phyloP scores from a whole-genome alignment of 1,140 invertebrate genomes.

The Neodiprion pinetum region DNA sequence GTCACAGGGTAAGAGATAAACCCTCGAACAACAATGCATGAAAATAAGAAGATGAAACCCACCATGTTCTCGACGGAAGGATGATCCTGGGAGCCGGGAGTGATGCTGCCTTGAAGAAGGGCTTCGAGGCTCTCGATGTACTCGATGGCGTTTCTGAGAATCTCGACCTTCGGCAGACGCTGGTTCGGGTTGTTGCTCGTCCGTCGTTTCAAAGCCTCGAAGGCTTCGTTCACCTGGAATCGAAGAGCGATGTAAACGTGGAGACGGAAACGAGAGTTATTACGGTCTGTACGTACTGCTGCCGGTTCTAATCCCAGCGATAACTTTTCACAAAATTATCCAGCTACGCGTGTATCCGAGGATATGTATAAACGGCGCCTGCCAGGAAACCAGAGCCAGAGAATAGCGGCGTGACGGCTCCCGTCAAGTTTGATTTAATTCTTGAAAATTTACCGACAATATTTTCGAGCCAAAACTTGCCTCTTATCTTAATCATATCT shows the following conservation, averaged over 20 bases:
- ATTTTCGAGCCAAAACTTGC: not conserved
- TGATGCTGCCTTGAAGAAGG: constrained; percentile 69
- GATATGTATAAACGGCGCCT: not conserved
- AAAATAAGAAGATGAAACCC: constrained; percentile 28
- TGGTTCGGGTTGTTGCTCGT: constrained; percentile 96
- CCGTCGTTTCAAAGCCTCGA: constrained; percentile 90
- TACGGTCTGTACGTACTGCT: too few relatives aligned
- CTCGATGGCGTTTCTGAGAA: constrained; percentile 95
- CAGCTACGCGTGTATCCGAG: not conserved
- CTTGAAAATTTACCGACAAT: not conserved
- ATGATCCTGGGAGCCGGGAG: constrained; percentile 46
- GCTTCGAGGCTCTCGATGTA: constrained; percentile 96
- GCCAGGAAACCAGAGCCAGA: too few relatives aligned
- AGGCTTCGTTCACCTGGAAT: constrained; percentile 94
- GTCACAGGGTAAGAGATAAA: not conserved
- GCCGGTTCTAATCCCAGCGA: too few relatives aligned
- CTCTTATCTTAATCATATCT: not conserved
- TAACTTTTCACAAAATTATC: too few relatives aligned
- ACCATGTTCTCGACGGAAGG: constrained; percentile 49
- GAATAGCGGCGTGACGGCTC: not conserved
- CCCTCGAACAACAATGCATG: not conserved
- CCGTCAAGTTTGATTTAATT: not conserved
- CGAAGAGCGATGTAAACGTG: constrained; percentile 24
- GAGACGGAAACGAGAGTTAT: constrained; percentile 2
- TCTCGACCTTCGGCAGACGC: constrained; percentile 95